phyloP scores from a whole-genome alignment of 2,888 invertebrate genomes.

The Caenorhabditis sp. region DNA sequence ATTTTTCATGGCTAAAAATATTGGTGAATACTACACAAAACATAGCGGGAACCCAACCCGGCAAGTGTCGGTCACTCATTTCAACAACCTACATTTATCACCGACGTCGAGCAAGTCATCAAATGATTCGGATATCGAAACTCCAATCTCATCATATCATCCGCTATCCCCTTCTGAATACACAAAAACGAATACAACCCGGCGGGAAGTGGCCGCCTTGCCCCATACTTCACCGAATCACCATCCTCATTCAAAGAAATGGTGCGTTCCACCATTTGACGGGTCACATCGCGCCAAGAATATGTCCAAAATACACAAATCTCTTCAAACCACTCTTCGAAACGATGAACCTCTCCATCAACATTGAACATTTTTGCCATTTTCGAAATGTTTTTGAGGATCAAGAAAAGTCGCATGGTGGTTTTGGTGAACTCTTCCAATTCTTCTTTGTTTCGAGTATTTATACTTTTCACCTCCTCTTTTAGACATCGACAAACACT shows the following conservation, averaged over 20 bases:
- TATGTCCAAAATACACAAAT: conserved; percentile 49
- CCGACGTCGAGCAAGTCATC: conserved; percentile 35
- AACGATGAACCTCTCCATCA: conserved; percentile 6
- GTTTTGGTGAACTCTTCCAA: conserved; percentile 43
- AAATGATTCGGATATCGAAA: conserved; percentile 32
- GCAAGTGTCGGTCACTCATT: too few relatives aligned
- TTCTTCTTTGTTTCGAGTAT: conserved; percentile 20
- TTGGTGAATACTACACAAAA: too few relatives aligned
- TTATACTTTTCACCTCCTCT: conserved; percentile 13
- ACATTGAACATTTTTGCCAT: neutral
- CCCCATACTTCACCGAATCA: conserved; percentile 37
- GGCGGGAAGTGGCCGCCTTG: conserved; percentile 42
- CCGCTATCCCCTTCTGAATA: conserved; percentile 44
- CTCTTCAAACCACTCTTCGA: conserved; percentile 45
- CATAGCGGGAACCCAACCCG: too few relatives aligned
- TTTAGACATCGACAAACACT: conserved; percentile 13
- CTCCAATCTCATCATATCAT: conserved; percentile 28
- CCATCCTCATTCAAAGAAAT: conserved; percentile 45
- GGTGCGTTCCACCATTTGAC: conserved; percentile 42
- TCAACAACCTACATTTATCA: conserved; percentile 34
- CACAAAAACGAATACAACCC: conserved; percentile 51
- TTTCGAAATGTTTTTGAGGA: conserved; percentile 12
- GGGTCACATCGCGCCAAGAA: conserved; percentile 44
- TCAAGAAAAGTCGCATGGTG: conserved; percentile 43
- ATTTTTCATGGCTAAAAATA: too few relatives aligned